Conservation (phyloP, 2,113 vertebrate genomes). For the Syngnathus scovelli region DNA sequence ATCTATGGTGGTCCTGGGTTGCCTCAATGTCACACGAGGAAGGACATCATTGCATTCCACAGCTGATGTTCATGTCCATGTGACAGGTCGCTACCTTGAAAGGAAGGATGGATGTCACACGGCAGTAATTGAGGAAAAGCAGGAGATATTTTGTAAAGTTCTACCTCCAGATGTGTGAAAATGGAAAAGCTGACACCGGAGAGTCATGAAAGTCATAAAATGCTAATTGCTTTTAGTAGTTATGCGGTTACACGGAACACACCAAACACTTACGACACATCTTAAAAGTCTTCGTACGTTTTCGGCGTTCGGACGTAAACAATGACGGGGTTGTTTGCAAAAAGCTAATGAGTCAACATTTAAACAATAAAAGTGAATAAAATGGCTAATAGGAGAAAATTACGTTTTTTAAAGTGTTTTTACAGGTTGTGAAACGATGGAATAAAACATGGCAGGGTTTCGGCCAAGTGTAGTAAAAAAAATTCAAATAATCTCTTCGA, state of each 20-base stretch:
- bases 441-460: too few species aligned
- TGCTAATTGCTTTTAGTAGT: neutral
- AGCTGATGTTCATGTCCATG: slow-evolving; percentile 33
- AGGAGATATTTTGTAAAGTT: neutral
- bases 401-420: too few species aligned
- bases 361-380: neutral
- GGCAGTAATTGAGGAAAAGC: neutral
- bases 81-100: slow-evolving; percentile 20
- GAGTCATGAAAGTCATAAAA: neutral
- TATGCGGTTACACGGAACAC: neutral
- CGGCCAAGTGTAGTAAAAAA: too few species aligned
- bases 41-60: slow-evolving; percentile 48
- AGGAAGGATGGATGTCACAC: neutral
- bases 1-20: slow-evolving; percentile 64
- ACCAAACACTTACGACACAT: neutral
- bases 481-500: too few species aligned
- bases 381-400: neutral
- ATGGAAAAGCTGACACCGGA: neutral
- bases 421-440: neutral
- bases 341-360: neutral
- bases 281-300: too few species aligned
- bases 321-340: neutral
- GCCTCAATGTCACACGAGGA: slow-evolving; percentile 60
- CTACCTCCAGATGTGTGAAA: neutral
- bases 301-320: neutral